A percentile compares a stretch with the other conserved stretches of the same genome.
phyloP scores from a whole-genome alignment of 2,888 invertebrate genomes.

The Allacma fusca region DNA sequence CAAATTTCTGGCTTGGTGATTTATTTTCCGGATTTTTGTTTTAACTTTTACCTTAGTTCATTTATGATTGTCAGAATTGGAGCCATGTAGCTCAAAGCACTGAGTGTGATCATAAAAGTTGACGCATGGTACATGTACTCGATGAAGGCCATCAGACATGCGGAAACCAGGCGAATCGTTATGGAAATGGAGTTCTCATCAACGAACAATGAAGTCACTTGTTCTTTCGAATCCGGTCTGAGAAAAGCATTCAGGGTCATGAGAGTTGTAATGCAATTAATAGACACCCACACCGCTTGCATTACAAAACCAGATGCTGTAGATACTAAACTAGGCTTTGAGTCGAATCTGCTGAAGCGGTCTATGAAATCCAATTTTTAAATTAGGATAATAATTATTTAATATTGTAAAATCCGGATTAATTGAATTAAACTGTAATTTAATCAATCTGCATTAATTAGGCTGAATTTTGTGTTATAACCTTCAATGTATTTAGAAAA shows the following conservation, averaged over 20 bases:
- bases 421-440: no score
- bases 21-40: no score
- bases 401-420: not conserved
- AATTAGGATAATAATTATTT: not conserved
- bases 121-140: conserved; percentile 14
- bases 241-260: conserved; percentile 6
- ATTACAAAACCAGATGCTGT: not conserved
- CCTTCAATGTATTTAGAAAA: no score
- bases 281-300: not conserved
- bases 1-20: no score
- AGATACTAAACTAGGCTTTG: not conserved
- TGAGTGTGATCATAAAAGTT: not conserved
- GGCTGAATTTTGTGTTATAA: no score
- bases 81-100: not conserved
- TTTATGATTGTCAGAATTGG: not conserved
- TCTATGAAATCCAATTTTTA: not conserved
- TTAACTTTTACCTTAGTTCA: not conserved
- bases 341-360: not conserved
- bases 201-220: not conserved
- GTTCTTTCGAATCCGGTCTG: not conserved
- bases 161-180: not conserved
- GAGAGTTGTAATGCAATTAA: not conserved
- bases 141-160: not conserved
- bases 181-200: no score
- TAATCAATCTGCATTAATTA: no score